Evolutionary conservation across 2,888 invertebrate species (phyloP), one percentile per base, ranked within the genome.

Genomic region (Macrosiphum euphorbiae): DNA sequence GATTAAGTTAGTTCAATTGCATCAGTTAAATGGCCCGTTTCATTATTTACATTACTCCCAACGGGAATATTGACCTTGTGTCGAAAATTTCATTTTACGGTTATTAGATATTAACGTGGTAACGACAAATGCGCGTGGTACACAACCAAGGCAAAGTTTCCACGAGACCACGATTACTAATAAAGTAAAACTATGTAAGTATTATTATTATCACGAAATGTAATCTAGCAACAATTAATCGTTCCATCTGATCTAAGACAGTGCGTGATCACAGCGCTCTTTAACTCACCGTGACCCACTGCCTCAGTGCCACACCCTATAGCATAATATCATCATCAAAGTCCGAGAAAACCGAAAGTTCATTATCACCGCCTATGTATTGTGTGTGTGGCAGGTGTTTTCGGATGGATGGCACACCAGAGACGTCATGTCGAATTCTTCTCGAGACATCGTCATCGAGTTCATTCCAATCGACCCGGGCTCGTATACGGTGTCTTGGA

Each of bases 401-500:
- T 98, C 98, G 89, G 97, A 98, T 95, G 98, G 98, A 67, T 98
- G 98, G 98, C 96, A 96, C 94, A 95, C 96, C 94, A 96, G 96
- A 95, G 96, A 95, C 92, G 95, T 95, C 94, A 95, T 96, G 95
- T 94, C 95, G n/a, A 95, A 95, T 44, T 91, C 95, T 11, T 95
- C 95, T 24, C 96, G 97, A 94, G 97, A 97, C 58, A 96, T 98
- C 61, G 97, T 98, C 92, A 97, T 98, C 0, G 98, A 98, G 95
- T 98, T 98, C 95, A 96, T 98, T 95, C 97, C 98, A 61, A 97
- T 97, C 92, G 98, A 98, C 95, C 96, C 97, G 91, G 98, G 97
- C 47, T 96, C 97, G 20, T 98, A 98, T 95, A 97, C 97, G 89
- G 97, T 98, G 86, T 97, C 97, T 94, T 98, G 98, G 98, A 96